Evolutionary conservation across 1,140 invertebrate genomes (phyloP), one percentile per base, ranked within the genome.

Genomic region (Megalopta genalis): DNA sequence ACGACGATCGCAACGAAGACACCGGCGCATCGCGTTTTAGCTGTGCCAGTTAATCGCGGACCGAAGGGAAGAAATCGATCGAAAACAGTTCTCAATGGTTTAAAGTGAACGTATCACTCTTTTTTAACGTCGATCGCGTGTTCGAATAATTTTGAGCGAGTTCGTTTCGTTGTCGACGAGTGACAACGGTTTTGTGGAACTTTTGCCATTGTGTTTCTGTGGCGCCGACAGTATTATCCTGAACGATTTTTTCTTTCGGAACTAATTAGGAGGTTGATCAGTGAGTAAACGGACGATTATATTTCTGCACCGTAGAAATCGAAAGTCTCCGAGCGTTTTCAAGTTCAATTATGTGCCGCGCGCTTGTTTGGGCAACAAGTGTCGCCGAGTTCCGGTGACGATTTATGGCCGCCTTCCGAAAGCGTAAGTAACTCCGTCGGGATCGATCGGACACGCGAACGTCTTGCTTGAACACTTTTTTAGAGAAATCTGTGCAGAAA

Each of bases 341-440:
- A 9, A 25, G 14, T 18, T 16, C 21, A 46, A 23, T n/a, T 1
- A 66, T 39, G 18, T 16, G 6, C 23, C 1, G 9, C 37, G 46
- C 23, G 23, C 18, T 7, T 46, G 5, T 66, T 66, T 59, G 12
- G 21, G 49, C 5, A 52, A 52, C 10, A 6, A 25, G 21, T 49
- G 25, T 25, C 21, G 9, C 14, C 14, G 14, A 42, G 10, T 18
- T 12, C 10, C 21, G n/a, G 23, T 46, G 77, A 66, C 8, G 16
- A 60, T 73, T 60, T 39, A 54, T 54, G 70, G 42, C 32, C 16
- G 52, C 25, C 73, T 27, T 18, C 9, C 21, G 0, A 70, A 23
- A 68, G 66, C 68, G 42, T 59, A 57, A 64, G 57, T 75, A 60
- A 70, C 9, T 59, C 10, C 27, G 5, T 16, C 14, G 16, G n/a